These are phyloP conservation scores for Clistopyga incitator DNA, from an alignment of 2,888 invertebrate genomes.

Conservation along the genomic window DNA sequence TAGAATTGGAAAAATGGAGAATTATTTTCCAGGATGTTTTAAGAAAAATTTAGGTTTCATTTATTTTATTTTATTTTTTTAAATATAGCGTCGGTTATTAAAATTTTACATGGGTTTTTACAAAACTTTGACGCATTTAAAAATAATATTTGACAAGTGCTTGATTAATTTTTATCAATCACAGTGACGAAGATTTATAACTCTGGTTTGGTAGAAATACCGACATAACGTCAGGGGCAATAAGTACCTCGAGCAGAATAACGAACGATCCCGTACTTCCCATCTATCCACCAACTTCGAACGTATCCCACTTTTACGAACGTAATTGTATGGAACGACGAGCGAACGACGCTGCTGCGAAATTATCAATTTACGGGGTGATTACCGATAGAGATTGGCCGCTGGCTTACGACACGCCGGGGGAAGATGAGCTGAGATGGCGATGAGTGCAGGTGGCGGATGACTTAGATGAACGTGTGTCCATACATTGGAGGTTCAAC, in stretches of 20 bases:
- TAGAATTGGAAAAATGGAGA: no score
- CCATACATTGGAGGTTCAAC: background rate
- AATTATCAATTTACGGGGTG: slow-evolving; percentile 65
- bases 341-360: slow-evolving; percentile 45
- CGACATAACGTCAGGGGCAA: slow-evolving; percentile 30
- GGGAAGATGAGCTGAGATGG: slow-evolving; percentile 25
- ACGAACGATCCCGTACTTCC: slow-evolving; percentile 36
- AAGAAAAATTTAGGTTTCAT: no score
- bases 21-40: no score
- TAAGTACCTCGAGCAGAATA: slow-evolving; percentile 50
- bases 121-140: no score
- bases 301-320: slow-evolving; percentile 56
- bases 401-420: slow-evolving; percentile 56
- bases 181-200: no score
- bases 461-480: slow-evolving; percentile 17
- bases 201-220: slow-evolving; percentile 18
- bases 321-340: slow-evolving; percentile 59
- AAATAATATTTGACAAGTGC: no score
- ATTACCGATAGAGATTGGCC: slow-evolving; percentile 64
- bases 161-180: no score
- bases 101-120: no score
- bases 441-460: slow-evolving; percentile 20
- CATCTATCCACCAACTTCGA: slow-evolving; percentile 31
- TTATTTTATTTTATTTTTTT: no score
- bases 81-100: no score